These are phyloP conservation scores for Abrostola tripartita DNA, from an alignment of 2,888 invertebrate species.

Conservation along the genomic window DNA sequence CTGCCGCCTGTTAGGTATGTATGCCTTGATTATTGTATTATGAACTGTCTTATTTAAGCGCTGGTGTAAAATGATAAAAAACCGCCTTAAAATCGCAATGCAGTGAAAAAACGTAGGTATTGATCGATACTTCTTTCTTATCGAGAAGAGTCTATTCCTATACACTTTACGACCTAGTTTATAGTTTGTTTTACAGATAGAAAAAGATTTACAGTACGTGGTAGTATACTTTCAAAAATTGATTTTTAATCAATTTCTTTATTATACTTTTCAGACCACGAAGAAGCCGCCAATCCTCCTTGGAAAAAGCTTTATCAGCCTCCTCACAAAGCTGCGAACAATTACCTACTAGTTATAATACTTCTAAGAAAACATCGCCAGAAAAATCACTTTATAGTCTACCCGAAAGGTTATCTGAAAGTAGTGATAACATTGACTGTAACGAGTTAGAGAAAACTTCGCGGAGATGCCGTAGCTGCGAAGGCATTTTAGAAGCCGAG, in stretches of 20 bases:
- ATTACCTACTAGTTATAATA: constrained; percentile 79
- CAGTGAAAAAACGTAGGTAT: too few relatives aligned
- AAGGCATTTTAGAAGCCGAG: constrained; percentile 88
- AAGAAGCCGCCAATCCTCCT: constrained; percentile 82
- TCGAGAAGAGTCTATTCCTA: too few relatives aligned
- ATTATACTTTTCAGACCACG: constrained; percentile 77
- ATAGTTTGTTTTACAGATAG: too few relatives aligned
- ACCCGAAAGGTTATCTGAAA: constrained; percentile 81
- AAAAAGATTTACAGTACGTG: too few relatives aligned
- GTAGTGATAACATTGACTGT: constrained; percentile 77
- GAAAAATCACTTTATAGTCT: constrained; percentile 81
- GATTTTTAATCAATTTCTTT: neutral
- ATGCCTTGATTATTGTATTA: constrained; percentile 1
- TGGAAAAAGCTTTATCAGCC: constrained; percentile 76
- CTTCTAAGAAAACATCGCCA: constrained; percentile 80
- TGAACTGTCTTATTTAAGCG: too few relatives aligned
- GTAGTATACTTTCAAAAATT: neutral
- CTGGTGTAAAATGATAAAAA: neutral
- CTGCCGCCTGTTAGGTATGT: constrained; percentile 81
- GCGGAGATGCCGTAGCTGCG: constrained; percentile 89
- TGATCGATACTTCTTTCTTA: too few relatives aligned
- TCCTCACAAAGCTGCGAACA: constrained; percentile 83
- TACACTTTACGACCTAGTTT: too few relatives aligned
- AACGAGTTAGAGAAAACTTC: constrained; percentile 73
- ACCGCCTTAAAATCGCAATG: too few relatives aligned